Conservation (phyloP, 2,797 vertebrate species). For the Heliangelus exortis region DNA sequence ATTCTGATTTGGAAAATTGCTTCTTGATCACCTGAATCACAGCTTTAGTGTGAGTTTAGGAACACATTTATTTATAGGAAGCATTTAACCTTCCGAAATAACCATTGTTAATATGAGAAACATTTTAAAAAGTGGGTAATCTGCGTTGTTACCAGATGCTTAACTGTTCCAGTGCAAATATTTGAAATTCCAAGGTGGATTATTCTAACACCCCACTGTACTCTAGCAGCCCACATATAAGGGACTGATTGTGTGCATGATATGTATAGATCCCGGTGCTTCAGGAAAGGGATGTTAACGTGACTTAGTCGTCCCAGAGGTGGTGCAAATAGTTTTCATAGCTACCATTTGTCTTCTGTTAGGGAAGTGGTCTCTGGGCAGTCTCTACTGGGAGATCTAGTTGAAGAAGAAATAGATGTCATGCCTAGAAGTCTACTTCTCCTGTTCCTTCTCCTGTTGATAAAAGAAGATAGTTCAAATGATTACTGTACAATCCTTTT, state of each 20-base stretch:
- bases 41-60: conserved; percentile 34
- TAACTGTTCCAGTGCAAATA: neutral
- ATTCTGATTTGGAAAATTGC: conserved; percentile 69
- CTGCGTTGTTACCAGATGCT: neutral
- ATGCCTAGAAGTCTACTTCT: neutral
- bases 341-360: neutral
- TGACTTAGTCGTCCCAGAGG: neutral
- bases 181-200: neutral
- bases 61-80: conserved; percentile 44
- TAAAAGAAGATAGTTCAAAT: neutral
- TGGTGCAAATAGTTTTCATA: neutral
- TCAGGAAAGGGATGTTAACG: neutral
- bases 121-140: neutral
- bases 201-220: neutral
- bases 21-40: conserved; percentile 61
- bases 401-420: neutral
- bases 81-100: conserved; percentile 51
- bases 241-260: neutral
- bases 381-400: neutral
- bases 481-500: neutral
- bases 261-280: neutral
- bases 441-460: neutral
- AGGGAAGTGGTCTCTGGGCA: neutral
- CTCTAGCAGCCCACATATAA: neutral
- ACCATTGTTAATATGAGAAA: conserved; percentile 8